Evolutionary conservation across 1,140 invertebrate genomes (phyloP).

Genomic region (Nebria ingens): DNA sequence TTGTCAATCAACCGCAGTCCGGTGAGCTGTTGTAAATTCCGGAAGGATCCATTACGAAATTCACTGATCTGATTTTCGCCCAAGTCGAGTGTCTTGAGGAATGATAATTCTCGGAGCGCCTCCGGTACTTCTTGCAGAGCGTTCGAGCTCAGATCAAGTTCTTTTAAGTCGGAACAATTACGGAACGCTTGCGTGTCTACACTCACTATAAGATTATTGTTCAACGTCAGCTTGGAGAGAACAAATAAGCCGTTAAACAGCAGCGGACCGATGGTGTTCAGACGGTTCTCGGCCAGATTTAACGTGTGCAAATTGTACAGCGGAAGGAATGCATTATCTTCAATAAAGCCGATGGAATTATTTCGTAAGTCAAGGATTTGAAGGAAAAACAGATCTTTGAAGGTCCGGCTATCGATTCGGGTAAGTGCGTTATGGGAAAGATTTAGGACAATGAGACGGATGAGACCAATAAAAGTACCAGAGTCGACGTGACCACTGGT

Average conservation of each 20-base stretch:
- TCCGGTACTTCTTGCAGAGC: conserved; percentile 68
- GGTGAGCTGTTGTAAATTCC: conserved; percentile 72
- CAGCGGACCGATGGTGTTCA: conserved; percentile 67
- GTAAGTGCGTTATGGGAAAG: conserved; percentile 75
- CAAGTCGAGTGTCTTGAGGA: conserved; percentile 75
- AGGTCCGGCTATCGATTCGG: conserved; percentile 69
- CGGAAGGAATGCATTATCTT: conserved; percentile 75
- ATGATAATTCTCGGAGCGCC: conserved; percentile 67
- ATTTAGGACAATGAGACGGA: conserved; percentile 72
- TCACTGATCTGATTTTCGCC: conserved; percentile 76
- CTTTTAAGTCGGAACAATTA: conserved; percentile 83
- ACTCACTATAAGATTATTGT: conserved; percentile 71
- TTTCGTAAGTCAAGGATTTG: conserved; percentile 80
- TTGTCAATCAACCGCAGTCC: conserved; percentile 77
- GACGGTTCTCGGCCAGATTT: conserved; percentile 72
- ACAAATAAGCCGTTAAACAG: conserved; percentile 79
- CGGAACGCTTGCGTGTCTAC: conserved; percentile 76
- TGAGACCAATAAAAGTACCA: conserved; percentile 72
- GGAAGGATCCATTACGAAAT: conserved; percentile 72
- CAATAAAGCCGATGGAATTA: conserved; percentile 76
- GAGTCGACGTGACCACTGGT: conserved; percentile 71
- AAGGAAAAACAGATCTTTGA: conserved; percentile 77
- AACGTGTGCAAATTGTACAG: conserved; percentile 79
- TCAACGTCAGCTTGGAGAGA: conserved; percentile 70
- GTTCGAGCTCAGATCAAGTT: conserved; percentile 81